These are phyloP conservation scores for Centropus unirufus DNA, from an alignment of 2,113 vertebrate genomes.

Conservation along the genomic window DNA sequence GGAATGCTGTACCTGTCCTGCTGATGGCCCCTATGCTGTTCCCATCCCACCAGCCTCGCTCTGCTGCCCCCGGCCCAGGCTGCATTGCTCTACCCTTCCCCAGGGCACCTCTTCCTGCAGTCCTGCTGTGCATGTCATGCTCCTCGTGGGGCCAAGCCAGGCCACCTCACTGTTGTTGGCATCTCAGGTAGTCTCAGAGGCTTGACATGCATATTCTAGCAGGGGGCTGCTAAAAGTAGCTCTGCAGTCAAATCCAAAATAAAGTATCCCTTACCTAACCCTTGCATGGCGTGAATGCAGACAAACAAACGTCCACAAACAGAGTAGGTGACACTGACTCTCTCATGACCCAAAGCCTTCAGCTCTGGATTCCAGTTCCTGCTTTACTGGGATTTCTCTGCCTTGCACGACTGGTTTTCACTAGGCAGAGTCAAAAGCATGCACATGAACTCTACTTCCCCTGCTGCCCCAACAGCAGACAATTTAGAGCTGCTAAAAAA, in stretches of 20 bases:
- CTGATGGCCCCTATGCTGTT: not conserved
- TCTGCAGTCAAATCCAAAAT: not conserved
- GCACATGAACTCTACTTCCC: not conserved
- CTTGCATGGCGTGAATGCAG: not conserved
- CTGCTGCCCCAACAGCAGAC: not conserved
- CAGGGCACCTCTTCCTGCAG: not conserved
- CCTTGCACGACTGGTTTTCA: not conserved
- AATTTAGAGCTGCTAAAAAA: not conserved
- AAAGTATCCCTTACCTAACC: not conserved
- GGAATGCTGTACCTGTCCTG: not conserved
- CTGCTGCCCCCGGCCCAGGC: not conserved
- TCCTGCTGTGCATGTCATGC: not conserved
- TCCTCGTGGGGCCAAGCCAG: not conserved
- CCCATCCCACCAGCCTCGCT: not conserved
- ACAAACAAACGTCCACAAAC: not conserved
- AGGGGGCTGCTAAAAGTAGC: constrained; percentile 5
- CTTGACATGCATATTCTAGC: not conserved
- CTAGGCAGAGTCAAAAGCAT: not conserved
- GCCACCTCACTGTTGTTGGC: not conserved
- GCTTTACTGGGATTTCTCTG: not conserved
- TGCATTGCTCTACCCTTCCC: not conserved
- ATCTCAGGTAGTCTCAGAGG: constrained; percentile 6
- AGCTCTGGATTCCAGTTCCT: not conserved
- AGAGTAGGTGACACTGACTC: not conserved
- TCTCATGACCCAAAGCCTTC: not conserved